Evolutionary conservation across 2,797 vertebrate species (phyloP).

Genomic region (Syndactyla subalaris): DNA sequence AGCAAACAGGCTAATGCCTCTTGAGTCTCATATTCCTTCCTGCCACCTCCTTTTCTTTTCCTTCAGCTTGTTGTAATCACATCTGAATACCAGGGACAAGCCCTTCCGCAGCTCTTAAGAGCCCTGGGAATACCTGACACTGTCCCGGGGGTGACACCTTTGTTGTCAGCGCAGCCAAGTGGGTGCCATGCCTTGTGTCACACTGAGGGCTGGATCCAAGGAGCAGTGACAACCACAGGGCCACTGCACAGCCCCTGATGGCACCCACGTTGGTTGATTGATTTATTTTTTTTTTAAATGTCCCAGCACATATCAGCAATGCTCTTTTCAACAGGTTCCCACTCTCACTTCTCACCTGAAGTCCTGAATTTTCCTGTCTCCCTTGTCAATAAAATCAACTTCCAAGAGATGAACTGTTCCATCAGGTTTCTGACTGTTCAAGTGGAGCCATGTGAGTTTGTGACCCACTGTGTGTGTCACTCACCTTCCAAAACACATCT

Average conservation of each 20-base stretch:
- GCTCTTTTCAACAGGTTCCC: not conserved
- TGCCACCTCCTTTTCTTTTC: conserved; percentile 14
- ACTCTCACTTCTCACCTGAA: not conserved
- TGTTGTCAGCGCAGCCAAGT: not conserved
- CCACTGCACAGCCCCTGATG: fast-evolving
- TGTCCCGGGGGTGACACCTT: not conserved
- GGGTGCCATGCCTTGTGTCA: not conserved
- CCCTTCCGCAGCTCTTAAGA: not conserved
- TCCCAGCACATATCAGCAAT: not conserved
- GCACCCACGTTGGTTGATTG: fast-evolving
- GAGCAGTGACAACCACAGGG: not conserved
- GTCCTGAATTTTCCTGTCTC: not conserved
- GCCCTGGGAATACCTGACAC: not conserved
- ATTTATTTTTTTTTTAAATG: not conserved
- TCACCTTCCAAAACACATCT: not conserved
- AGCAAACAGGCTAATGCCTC: conserved; percentile 57
- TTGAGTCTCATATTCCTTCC: conserved; percentile 49
- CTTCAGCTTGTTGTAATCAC: not conserved
- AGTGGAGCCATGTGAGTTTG: not conserved
- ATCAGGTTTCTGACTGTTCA: fast-evolving
- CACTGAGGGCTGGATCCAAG: not conserved
- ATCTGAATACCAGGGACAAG: not conserved
- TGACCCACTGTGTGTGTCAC: not conserved
- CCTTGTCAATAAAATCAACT: not conserved
- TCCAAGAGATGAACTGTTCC: not conserved